Evolutionary conservation across 2,797 vertebrate species (phyloP).

Genomic region (Hemitrygon akajei): DNA sequence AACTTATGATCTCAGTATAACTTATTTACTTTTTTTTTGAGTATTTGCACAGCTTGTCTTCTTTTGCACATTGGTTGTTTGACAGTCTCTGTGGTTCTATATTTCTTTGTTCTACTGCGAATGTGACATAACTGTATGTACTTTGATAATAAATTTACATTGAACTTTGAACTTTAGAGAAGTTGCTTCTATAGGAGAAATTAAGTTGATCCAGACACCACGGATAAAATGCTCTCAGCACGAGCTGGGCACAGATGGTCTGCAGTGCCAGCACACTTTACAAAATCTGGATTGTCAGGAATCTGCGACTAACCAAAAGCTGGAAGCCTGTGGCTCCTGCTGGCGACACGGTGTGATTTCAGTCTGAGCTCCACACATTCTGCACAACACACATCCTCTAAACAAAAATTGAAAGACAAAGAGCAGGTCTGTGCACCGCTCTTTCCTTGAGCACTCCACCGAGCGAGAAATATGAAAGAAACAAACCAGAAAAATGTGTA

Average conservation of each 20-base stretch:
- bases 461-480: not conserved
- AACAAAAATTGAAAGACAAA: conserved; percentile 29
- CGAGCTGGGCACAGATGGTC: not conserved
- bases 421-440: not conserved
- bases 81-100: too few species aligned
- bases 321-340: conserved; percentile 29
- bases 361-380: conserved; percentile 24
- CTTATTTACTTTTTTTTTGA: too few species aligned
- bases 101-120: too few species aligned
- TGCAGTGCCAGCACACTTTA: not conserved
- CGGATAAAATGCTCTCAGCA: not conserved
- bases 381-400: conserved; percentile 11
- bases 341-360: not conserved
- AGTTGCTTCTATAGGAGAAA: not conserved
- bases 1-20: too few species aligned
- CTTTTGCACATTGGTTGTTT: too few species aligned
- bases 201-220: not conserved
- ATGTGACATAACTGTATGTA: too few species aligned
- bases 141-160: too few species aligned
- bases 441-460: not conserved
- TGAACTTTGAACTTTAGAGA: too few species aligned
- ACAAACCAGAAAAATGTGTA: conserved; percentile 21
- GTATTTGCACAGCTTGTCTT: too few species aligned
- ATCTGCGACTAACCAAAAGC: not conserved
- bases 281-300: conserved; percentile 20